These are phyloP conservation scores for Athene noctua DNA, from an alignment of 2,113 vertebrate species.

Conservation along the genomic window DNA sequence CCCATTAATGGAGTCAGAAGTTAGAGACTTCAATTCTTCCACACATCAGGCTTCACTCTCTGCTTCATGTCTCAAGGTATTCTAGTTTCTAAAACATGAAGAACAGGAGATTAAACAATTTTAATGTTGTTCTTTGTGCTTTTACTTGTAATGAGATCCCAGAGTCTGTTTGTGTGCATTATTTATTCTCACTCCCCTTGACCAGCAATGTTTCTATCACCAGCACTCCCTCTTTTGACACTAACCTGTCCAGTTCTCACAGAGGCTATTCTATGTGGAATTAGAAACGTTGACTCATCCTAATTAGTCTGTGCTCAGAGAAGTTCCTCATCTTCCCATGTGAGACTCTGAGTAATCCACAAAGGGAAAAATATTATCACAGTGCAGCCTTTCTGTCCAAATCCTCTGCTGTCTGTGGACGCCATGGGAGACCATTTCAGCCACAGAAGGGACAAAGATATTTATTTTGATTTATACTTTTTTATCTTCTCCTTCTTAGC, in stretches of 20 bases:
- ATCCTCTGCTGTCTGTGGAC: neutral
- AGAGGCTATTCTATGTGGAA: neutral
- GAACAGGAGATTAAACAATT: neutral
- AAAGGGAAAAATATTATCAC: slow-evolving; percentile 17
- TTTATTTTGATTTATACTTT: slow-evolving; percentile 62
- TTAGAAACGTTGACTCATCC: slow-evolving; percentile 26
- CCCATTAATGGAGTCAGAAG: neutral
- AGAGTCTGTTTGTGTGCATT: neutral
- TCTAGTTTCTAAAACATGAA: neutral
- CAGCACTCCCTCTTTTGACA: neutral
- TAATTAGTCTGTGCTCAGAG: neutral
- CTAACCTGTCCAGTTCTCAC: slow-evolving; percentile 2
- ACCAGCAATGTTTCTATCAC: neutral
- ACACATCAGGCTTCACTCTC: neutral
- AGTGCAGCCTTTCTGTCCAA: slow-evolving; percentile 45
- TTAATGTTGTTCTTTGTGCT: neutral
- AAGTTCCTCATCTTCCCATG: neutral
- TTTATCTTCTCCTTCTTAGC: slow-evolving; percentile 16
- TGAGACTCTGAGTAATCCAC: neutral
- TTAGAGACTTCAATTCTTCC: neutral
- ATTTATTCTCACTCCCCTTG: neutral
- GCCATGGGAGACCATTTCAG: neutral
- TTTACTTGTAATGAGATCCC: neutral
- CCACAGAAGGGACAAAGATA: neutral
- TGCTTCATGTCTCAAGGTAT: neutral